Conservation (phyloP, 1,140 invertebrate genomes). For the Pinna nobilis region DNA sequence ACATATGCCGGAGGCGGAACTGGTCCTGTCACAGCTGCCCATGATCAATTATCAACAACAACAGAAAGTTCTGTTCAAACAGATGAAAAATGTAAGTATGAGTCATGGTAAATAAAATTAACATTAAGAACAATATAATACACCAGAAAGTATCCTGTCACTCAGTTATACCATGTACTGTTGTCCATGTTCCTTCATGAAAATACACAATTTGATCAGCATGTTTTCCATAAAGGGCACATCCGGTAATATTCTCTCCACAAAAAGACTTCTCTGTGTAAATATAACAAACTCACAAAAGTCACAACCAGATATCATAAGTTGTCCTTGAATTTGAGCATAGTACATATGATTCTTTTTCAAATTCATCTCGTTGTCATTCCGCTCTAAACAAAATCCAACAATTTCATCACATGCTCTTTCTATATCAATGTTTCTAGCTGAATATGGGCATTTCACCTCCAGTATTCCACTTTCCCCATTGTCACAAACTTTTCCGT, state of each 20-base stretch:
- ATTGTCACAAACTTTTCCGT: conserved; percentile 34
- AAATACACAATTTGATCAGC: conserved; percentile 12
- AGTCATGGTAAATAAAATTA: too few species aligned
- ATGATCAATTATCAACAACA: too few species aligned
- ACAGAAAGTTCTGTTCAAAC: too few species aligned
- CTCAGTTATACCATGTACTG: too few species aligned
- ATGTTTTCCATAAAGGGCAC: not conserved
- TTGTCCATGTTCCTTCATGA: too few species aligned
- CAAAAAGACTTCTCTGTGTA: conserved; percentile 32
- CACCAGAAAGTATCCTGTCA: too few species aligned
- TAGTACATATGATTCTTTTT: conserved; percentile 22
- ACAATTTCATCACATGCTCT: not conserved
- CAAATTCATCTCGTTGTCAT: not conserved
- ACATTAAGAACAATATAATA: too few species aligned
- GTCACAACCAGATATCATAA: conserved; percentile 27
- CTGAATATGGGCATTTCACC: conserved; percentile 36
- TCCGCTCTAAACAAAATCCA: conserved; percentile 6
- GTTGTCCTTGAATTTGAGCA: conserved; percentile 37
- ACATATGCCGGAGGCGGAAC: too few species aligned
- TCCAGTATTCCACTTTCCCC: conserved; percentile 29
- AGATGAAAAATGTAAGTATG: too few species aligned
- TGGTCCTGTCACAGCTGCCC: too few species aligned
- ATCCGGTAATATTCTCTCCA: conserved; percentile 34
- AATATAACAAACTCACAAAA: conserved; percentile 42
- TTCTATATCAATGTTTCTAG: conserved; percentile 20